Evolutionary conservation across 2,888 invertebrate genomes (phyloP).

Genomic region (Abscondita cerata): DNA sequence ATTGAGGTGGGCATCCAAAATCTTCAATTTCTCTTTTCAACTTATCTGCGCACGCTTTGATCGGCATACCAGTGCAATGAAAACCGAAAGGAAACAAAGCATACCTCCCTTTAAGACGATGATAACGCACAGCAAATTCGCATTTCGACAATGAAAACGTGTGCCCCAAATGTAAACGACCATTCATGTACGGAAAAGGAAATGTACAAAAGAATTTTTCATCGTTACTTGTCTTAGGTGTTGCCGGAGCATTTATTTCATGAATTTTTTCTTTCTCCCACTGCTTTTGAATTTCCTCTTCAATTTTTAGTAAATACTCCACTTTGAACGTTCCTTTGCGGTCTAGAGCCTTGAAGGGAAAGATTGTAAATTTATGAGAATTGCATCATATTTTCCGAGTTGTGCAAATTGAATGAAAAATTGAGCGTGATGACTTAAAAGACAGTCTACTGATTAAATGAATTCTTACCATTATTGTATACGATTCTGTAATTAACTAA

Average conservation of each 20-base stretch:
- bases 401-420: no score
- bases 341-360: conserved; percentile 56
- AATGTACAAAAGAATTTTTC: conserved; percentile 95
- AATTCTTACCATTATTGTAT: no score
- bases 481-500: no score
- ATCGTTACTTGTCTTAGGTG: conserved; percentile 63
- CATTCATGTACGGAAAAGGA: conserved; percentile 99
- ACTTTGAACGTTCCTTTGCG: conserved; percentile 97
- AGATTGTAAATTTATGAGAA: neutral
- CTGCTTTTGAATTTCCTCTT: conserved; percentile 80
- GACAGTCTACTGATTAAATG: no score
- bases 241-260: conserved; percentile 80
- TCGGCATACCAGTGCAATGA: conserved; percentile 99
- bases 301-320: conserved; percentile 89
- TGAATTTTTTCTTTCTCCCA: conserved; percentile 85
- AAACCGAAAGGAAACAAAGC: conserved; percentile 97
- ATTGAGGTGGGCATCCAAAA: conserved; percentile 91
- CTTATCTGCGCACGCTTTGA: conserved; percentile 98
- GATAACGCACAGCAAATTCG: conserved; percentile 94
- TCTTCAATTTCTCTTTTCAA: conserved; percentile 90
- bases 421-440: neutral
- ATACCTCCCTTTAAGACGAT: conserved; percentile 89
- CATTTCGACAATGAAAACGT: conserved; percentile 97
- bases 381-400: conserved; percentile 26
- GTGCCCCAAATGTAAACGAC: conserved; percentile 95